Evolutionary conservation across 2,888 invertebrate species (phyloP).

Genomic region (Opisthograptis luteolata): DNA sequence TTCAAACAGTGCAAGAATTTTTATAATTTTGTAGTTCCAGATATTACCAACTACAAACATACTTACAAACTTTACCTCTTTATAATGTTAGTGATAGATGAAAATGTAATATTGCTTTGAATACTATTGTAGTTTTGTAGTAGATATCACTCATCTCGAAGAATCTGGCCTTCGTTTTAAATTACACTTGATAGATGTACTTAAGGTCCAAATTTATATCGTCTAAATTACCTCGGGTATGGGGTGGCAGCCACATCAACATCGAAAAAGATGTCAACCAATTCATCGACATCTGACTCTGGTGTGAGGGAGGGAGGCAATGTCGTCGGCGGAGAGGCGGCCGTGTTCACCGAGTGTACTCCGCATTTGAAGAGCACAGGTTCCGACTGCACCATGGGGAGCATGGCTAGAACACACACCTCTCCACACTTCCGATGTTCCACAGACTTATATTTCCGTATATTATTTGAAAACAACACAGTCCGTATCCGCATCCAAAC

Average conservation of each 20-base stretch:
- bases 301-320: conserved; percentile 77
- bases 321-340: conserved; percentile 69
- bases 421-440: conserved; percentile 61
- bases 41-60: too few relatives aligned
- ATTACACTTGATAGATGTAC: background rate
- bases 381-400: conserved; percentile 79
- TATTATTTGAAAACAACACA: conserved; percentile 69
- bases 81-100: too few relatives aligned
- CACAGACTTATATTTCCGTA: conserved; percentile 59
- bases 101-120: too few relatives aligned
- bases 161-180: too few relatives aligned
- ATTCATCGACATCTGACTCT: conserved; percentile 76
- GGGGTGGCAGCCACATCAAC: conserved; percentile 77
- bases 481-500: conserved; percentile 74
- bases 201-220: background rate
- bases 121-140: too few relatives aligned
- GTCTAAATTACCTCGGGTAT: conserved; percentile 64
- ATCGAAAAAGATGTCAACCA: conserved; percentile 79
- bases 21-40: too few relatives aligned
- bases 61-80: too few relatives aligned
- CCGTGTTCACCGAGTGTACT: conserved; percentile 67
- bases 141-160: too few relatives aligned
- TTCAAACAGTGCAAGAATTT: too few relatives aligned
- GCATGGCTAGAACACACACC: conserved; percentile 72
- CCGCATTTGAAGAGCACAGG: conserved; percentile 73